Evolutionary conservation across 2,888 invertebrate genomes (phyloP), one percentile per base, ranked within the genome.

Genomic region (Andricus quercusramuli): DNA sequence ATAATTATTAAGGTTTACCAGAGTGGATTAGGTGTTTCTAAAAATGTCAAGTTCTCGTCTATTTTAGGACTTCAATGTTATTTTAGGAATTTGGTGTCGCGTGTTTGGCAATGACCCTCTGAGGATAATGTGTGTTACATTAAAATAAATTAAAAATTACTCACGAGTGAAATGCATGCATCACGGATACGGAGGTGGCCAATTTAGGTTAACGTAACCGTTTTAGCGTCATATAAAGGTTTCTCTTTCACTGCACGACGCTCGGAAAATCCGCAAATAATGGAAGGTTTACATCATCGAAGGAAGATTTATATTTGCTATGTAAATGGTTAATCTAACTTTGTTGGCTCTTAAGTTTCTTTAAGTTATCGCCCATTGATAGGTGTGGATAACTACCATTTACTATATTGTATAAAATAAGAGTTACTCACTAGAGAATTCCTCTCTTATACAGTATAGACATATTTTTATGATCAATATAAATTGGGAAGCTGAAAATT

Each of bases 231-330:
- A 29, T 47, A 41, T 47, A 32, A 74, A 74, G 74, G 56, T 74
- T 74, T 74, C 74, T 74, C 74, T 74, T 74, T 74, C 74, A 51
- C 20, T 78, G 47, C 67, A 47, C 5, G 17, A 47, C 13, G 47
- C 47, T 20, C 32, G 64, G 79, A 74, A 79, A 79, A 79, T 22
- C 62, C 51, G 29, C 37, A 67, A 70, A 79, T 74, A 62, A 62
- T 47, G 17, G 37, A 70, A 68, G 13, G 25, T 47, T 47, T 47
- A 47, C 15, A 29, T 8, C 70, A 47, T 5, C 25, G 29, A 44
- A 2, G 17, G 20, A 25, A 11, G 17, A 25, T 15, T 62, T 25
- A 62, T 25, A 25, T 15, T 15, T 25, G 5, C n/a, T 44, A 51
- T 17, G 22, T 74, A 25, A 74, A 74, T 51, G 5, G 20, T 25